Conservation (phyloP, 2,113 vertebrate species). For the Stercorarius parasiticus region DNA sequence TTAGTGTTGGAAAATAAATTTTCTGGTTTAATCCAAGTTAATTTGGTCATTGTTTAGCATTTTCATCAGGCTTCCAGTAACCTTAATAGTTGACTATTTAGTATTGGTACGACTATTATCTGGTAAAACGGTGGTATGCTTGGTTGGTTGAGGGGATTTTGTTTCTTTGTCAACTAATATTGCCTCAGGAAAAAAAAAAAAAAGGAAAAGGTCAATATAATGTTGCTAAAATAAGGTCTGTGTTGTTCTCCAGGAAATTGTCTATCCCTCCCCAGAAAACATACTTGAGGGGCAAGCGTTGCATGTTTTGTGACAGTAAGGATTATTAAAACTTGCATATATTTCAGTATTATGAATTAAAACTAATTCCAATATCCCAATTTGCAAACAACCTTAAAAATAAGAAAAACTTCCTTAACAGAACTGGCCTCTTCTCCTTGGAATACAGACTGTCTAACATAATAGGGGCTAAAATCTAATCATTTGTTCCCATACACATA, state of each 20-base stretch:
- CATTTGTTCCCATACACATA: not conserved
- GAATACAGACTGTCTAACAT: not conserved
- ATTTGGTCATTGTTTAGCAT: not conserved
- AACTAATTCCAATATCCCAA: not conserved
- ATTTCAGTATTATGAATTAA: not conserved
- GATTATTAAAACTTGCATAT: not conserved
- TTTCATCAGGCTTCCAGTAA: not conserved
- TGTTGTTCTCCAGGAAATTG: not conserved
- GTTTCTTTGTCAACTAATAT: not conserved
- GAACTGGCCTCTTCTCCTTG: not conserved
- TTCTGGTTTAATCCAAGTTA: not conserved
- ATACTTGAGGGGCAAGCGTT: not conserved
- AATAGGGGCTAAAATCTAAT: not conserved
- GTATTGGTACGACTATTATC: not conserved
- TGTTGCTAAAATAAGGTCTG: not conserved
- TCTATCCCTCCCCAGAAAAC: not conserved
- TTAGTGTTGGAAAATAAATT: not conserved
- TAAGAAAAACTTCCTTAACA: not conserved
- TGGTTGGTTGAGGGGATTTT: not conserved
- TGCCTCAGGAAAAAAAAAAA: not conserved
- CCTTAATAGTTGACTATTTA: not conserved
- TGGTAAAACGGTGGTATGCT: not conserved
- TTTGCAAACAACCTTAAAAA: not conserved
- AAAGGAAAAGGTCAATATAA: not conserved
- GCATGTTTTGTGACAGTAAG: not conserved